Evolutionary conservation across 2,113 vertebrate species (phyloP).

Genomic region (Chinchilla lanigera): DNA sequence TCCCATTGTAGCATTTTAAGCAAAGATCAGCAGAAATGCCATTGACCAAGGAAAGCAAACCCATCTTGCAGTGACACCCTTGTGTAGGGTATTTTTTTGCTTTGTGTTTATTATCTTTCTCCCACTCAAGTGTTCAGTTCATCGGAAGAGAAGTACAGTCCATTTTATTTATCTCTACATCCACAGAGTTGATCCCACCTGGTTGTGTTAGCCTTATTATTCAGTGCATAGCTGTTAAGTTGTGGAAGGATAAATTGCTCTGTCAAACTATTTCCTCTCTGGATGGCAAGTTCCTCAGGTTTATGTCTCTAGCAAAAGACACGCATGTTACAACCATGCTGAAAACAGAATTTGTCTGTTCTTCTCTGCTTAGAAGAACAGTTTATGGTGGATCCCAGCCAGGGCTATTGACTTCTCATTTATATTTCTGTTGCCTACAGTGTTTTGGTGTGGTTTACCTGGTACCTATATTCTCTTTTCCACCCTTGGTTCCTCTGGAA

Average conservation of each 20-base stretch:
- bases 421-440: neutral
- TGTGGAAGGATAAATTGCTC: neutral
- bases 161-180: neutral
- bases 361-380: neutral
- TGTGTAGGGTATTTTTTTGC: rapidly evolving
- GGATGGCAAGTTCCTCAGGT: neutral
- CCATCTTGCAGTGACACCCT: rapidly evolving
- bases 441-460: neutral
- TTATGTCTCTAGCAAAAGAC: neutral
- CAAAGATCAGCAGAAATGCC: neutral
- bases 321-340: neutral
- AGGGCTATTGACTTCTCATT: too few relatives aligned
- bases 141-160: neutral
- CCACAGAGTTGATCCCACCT: rapidly evolving
- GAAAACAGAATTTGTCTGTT: neutral
- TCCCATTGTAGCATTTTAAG: neutral
- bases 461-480: neutral
- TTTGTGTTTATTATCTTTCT: neutral
- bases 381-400: too few relatives aligned
- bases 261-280: rapidly evolving
- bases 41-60: rapidly evolving
- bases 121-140: rapidly evolving
- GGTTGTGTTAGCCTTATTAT: rapidly evolving
- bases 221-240: rapidly evolving
- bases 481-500: neutral